Percentiles rank a stretch among this genome's conserved stretches.
Conservation (phyloP, 2,797 vertebrate species). For the Crenuchus spilurus region DNA sequence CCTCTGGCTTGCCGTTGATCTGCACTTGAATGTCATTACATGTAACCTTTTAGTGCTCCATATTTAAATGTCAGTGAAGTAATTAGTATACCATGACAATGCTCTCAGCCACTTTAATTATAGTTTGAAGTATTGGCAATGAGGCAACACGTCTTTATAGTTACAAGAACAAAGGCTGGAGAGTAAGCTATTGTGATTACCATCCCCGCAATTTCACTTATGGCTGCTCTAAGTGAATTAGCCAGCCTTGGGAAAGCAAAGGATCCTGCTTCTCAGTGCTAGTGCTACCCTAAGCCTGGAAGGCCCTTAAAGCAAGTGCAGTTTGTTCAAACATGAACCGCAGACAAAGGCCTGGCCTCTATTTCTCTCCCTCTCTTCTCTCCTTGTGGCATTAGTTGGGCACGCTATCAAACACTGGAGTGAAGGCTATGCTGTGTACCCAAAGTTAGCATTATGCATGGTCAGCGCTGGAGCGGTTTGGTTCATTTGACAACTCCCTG, state of each 20-base stretch:
- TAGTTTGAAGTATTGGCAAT: slow-evolving; percentile 31
- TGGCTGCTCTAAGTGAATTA: slow-evolving; percentile 35
- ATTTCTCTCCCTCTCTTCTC: background rate
- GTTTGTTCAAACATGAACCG: slow-evolving; percentile 32
- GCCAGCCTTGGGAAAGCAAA: slow-evolving; percentile 22
- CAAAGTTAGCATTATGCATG: slow-evolving; percentile 55
- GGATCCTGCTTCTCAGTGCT: slow-evolving; percentile 16
- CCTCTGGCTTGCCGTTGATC: slow-evolving; percentile 25
- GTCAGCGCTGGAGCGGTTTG: slow-evolving; percentile 58
- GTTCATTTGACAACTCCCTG: slow-evolving; percentile 51
- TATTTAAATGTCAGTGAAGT: slow-evolving; percentile 52
- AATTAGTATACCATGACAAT: slow-evolving; percentile 42
- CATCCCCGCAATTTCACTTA: slow-evolving; percentile 43
- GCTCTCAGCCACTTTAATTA: slow-evolving; percentile 33
- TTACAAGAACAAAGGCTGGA: slow-evolving; percentile 13
- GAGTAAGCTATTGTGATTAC: slow-evolving; percentile 35
- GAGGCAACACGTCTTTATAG: slow-evolving; percentile 15
- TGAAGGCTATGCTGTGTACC: slow-evolving; percentile 23
- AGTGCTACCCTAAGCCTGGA: slow-evolving; percentile 27
- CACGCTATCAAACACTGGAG: slow-evolving; percentile 54
- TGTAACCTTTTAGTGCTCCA: slow-evolving; percentile 32
- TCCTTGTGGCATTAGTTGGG: slow-evolving; percentile 54
- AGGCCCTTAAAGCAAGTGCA: slow-evolving; percentile 36
- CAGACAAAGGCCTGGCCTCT: slow-evolving; percentile 27
- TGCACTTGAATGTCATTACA: slow-evolving; percentile 41